These are phyloP conservation scores for Hephaestus fuliginosus DNA, from an alignment of 2,797 vertebrate species.

Conservation along the genomic window DNA sequence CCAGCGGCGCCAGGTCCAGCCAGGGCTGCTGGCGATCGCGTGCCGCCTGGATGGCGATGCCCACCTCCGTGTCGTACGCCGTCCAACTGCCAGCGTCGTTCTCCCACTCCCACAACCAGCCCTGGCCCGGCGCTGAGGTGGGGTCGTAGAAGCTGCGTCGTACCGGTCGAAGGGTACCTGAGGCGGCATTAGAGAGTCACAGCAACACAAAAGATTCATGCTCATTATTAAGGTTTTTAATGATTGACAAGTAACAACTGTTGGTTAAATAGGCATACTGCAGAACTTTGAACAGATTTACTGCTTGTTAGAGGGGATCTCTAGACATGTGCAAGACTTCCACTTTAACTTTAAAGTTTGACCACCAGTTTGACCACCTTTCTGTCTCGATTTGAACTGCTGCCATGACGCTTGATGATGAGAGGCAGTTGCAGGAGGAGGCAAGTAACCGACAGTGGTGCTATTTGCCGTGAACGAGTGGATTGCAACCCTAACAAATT, in stretches of 20 bases:
- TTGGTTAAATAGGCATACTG: not conserved
- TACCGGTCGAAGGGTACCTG: constrained; percentile 95
- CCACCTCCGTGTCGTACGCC: constrained; percentile 94
- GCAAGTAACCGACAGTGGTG: constrained; percentile 8
- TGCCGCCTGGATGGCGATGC: constrained; percentile 95
- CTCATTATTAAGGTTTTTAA: not conserved
- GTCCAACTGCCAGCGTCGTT: constrained; percentile 95
- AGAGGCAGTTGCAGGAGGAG: not conserved
- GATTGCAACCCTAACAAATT: constrained; percentile 70
- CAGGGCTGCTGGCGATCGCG: constrained; percentile 95
- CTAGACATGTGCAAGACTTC: not conserved
- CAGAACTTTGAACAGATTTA: not conserved
- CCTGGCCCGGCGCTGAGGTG: constrained; percentile 93
- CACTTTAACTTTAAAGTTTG: not conserved
- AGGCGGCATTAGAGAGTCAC: constrained; percentile 16
- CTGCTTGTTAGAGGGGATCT: not conserved
- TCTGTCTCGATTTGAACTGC: not conserved
- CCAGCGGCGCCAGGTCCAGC: constrained; percentile 94
- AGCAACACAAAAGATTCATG: not conserved
- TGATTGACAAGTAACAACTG: not conserved
- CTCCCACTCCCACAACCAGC: constrained; percentile 98
- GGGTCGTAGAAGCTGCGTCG: constrained; percentile 95
- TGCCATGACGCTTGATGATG: not conserved
- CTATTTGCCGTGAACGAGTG: constrained; percentile 52
- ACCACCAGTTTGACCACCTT: not conserved